These are phyloP conservation scores for Apis dorsata DNA, from an alignment of 1,140 invertebrate species.

Conservation along the genomic window DNA sequence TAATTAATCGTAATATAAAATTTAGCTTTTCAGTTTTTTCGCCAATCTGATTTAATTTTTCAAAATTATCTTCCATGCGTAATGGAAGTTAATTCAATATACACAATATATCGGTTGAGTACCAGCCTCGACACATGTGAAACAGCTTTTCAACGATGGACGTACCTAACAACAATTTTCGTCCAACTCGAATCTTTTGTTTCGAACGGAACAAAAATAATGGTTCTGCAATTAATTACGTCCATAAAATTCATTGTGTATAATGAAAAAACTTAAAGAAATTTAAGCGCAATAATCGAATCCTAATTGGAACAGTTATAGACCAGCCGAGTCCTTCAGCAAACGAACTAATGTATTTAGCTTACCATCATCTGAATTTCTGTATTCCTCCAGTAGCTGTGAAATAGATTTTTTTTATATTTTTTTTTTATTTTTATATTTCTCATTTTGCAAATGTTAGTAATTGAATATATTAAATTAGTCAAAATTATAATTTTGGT, in stretches of 20 bases:
- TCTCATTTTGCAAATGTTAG: neutral
- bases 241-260: neutral
- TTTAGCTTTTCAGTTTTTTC: neutral
- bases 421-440: neutral
- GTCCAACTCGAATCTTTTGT: neutral
- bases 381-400: constrained; percentile 85
- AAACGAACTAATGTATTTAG: constrained; percentile 82
- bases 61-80: neutral
- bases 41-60: neutral
- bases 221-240: constrained; percentile 19
- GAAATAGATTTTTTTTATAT: constrained; percentile 54
- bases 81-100: neutral
- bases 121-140: constrained; percentile 9
- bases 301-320: constrained; percentile 8
- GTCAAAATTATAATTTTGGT: too few species aligned
- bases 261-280: constrained; percentile 5
- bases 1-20: neutral
- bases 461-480: neutral
- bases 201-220: constrained; percentile 27
- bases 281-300: constrained; percentile 31
- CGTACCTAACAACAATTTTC: constrained; percentile 41
- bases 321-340: constrained; percentile 69
- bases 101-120: constrained; percentile 10
- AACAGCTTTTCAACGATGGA: constrained; percentile 27
- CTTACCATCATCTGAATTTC: constrained; percentile 83